Evolutionary conservation across 1,140 invertebrate genomes (phyloP), one percentile per base, ranked within the genome.

Genomic region (Sinonovacula constricta): DNA sequence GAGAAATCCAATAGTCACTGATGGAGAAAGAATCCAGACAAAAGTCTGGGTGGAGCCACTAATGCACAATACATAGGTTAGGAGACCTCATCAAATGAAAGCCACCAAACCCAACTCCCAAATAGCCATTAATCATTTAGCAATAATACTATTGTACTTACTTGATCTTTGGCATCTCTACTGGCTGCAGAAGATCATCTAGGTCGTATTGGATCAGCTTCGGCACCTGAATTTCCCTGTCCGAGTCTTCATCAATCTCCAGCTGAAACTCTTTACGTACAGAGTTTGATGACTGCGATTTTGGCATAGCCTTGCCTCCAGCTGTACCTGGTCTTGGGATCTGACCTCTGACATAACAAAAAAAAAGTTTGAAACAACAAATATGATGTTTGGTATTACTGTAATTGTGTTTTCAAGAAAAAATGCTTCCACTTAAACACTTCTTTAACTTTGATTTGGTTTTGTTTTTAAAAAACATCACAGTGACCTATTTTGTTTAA

Each of bases 131-230:
- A n/a, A n/a, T n/a, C n/a, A n/a, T n/a, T n/a, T n/a, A n/a, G n/a
- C n/a, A n/a, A n/a, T n/a, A n/a, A n/a, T n/a, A n/a, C n/a, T n/a
- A n/a, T n/a, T n/a, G n/a, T n/a, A n/a, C 72, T 81, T 59, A 89
- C 86, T 84, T 89, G 39, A 87, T 84, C 54, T 87, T 83, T 10
- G 90, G 90, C 30, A 90, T 31, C 51, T 87, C 80, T 4, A 90
- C 79, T 36, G 90, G 85, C 66, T 92, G 89, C 71, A 88, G 86
- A 0, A 91, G 83, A 54, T 92, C 90, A 66, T 91, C 89, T 2
- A 93, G 81, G 87, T 91, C 91, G 36, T 90, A 87, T 74, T 93
- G 91, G 22, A 91, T 83, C 14, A 93, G 88, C 78, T 92, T 88
- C 3, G 93, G 93, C 83, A 90, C 84, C 51, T 82, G 82, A 30